Evolutionary conservation across 2,888 invertebrate genomes (phyloP), one percentile per base, ranked within the genome.

Genomic region (Agrochola macilenta): DNA sequence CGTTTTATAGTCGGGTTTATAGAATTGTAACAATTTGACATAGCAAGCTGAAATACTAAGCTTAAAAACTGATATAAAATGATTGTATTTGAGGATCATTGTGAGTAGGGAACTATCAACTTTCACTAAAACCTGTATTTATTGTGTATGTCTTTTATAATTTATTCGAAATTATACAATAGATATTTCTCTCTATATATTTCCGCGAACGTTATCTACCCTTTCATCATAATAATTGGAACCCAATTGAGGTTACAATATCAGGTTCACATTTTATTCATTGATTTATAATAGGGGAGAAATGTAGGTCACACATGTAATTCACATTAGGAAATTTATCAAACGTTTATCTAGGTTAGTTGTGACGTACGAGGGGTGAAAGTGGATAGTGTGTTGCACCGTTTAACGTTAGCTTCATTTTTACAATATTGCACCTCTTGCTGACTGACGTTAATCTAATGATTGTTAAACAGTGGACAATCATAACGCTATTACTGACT

Each of bases 241-340:
- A 49, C 20, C 46, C 54, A 23, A 80, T 74, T 49, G 30, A 75
- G 30, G 54, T 65, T 35, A 64, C 39, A 46, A 43, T 58, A 73
- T 60, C 68, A 63, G 60, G 77, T 61, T 49, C 23, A 17, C 14
- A n/a, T 64, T 35, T 26, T 69, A 66, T 58, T 69, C 17, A 69
- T 58, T 68, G 69, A 74, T 68, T 60, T 46, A 8, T 52, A 58
- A 70, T 23, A 61, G 76, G 83, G 83, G 74, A 46, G n/a, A 30
- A 26, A 72, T 76, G 52, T 83, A 83, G 84, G 83, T 83, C 84
- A 69, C 72, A 49, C 17, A 54, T 35, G 54, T 65, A 23, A 68
- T 65, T 39, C 63, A 43, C 43, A 75, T 46, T 68, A 64, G 12
- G 20, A 20, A 5, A 39, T 46, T 75, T 63, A 43, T 79, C 43